phyloP scores from a whole-genome alignment of 2,113 vertebrate genomes.

The Anser brachyrhynchus region DNA sequence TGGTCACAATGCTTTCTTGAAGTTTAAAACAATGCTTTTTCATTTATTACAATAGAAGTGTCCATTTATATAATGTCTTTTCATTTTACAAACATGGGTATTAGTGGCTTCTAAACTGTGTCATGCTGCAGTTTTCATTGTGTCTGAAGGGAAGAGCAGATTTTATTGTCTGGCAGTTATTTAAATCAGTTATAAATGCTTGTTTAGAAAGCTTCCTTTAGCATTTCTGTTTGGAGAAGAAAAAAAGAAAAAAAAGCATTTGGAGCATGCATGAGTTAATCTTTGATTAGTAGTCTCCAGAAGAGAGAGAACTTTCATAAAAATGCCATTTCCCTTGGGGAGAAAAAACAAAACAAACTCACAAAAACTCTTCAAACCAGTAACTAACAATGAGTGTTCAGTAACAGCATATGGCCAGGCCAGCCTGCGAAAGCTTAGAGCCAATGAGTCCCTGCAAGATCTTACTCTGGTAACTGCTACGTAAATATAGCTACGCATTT shows the following conservation, averaged over 20 bases:
- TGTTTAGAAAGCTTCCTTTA: neutral
- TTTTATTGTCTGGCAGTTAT: neutral
- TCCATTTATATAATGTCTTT: neutral
- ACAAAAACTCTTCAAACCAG: neutral
- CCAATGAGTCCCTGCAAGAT: neutral
- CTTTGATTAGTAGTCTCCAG: neutral
- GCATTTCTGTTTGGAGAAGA: neutral
- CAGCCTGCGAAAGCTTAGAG: neutral
- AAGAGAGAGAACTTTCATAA: neutral
- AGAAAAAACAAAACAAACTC: neutral
- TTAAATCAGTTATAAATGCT: neutral
- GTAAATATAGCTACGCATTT: neutral
- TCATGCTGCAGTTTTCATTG: neutral
- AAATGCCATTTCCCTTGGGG: neutral
- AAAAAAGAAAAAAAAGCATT: neutral
- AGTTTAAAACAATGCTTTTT: neutral
- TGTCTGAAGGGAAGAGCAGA: neutral
- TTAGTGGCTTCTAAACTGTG: neutral
- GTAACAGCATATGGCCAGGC: neutral
- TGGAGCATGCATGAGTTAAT: neutral
- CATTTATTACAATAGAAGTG: neutral
- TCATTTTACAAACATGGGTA: neutral
- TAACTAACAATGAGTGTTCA: neutral
- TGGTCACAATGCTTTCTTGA: neutral
- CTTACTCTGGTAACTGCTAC: neutral